Evolutionary conservation across 2,113 vertebrate species (phyloP).

Genomic region (Xiphophorus maculatus): DNA sequence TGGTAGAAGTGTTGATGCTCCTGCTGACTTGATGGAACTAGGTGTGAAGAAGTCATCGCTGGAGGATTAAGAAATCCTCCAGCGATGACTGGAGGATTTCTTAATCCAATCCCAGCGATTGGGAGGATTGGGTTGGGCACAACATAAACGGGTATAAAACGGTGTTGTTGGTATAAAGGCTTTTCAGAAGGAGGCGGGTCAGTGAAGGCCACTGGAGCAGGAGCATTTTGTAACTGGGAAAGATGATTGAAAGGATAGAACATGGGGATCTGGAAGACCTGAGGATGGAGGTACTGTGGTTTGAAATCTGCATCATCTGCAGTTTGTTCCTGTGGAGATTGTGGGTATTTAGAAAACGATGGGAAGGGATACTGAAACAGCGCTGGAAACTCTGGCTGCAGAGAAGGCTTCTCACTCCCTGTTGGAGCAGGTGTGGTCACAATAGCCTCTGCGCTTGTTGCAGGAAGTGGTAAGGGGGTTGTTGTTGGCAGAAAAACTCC

Average conservation of each 20-base stretch:
- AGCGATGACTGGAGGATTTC: no score
- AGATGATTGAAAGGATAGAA: constrained; percentile 12
- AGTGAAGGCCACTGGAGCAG: not conserved
- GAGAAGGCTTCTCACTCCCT: constrained; percentile 2
- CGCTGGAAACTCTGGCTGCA: constrained; percentile 15
- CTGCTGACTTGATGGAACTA: constrained; percentile 7
- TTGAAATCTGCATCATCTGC: not conserved
- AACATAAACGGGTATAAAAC: constrained; percentile 14
- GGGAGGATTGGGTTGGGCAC: not conserved
- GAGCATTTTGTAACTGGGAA: constrained; percentile 2
- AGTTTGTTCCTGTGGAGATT: not conserved
- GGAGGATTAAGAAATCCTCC: constrained; percentile 30
- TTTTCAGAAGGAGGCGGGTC: not conserved
- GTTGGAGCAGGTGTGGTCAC: constrained; percentile 7
- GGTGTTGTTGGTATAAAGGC: constrained; percentile 35
- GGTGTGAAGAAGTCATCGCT: not conserved
- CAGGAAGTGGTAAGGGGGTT: constrained; percentile 11
- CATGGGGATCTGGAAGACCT: constrained; percentile 22
- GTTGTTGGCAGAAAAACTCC: constrained; percentile 22
- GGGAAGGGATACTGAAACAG: constrained; percentile 14
- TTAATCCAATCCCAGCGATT: no score
- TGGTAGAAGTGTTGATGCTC: not conserved
- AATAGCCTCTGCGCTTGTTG: constrained; percentile 2
- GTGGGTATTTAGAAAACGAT: constrained; percentile 4
- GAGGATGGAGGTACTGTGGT: constrained; percentile 5